Base-by-base conservation (phyloP, 2,797 vertebrate species). In the Pangasius djambal region DNA sequence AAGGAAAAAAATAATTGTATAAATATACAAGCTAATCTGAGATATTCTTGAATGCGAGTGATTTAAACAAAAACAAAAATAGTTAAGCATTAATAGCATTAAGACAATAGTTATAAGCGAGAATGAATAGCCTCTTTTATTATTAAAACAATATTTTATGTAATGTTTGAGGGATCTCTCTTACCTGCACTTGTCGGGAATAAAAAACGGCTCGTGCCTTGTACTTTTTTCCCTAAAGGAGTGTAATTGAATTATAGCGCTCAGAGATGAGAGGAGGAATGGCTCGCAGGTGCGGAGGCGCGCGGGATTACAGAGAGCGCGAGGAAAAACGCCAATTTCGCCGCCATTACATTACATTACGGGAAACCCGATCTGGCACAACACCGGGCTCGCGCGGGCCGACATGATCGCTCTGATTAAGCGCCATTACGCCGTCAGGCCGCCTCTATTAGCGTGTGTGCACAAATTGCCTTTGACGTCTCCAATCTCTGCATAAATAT, bases 371-470 rank as follows among this genome's bases (percentile, higher is more conserved):
- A 97, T 97, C 96, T 96, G 94, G 95, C 96, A 96, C 96, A 97
- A 96, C 96, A 96, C 96, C 96, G 96, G 97, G 95, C 95, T 96
- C 96, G 83, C 63, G 83, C 85, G 25, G 37, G 25, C 96, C 95
- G 95, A 96, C 97, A 96, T 96, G 95, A 97, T 95, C 95, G 95
- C 95, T 93, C 94, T 97, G 97, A 97, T 97, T 97, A 97, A 94
- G 93, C 92, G 95, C 96, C 95, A 97, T 97, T 96, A 96, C 93
- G 92, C 90, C 95, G 97, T 97, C 96, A 97, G 44, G 95, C 94
- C 94, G 89, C 89, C 94, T 94, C 94, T 94, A 95, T 95, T 96
- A 97, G 96, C 94, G 93, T 95, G 95, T 96, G 96, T 94, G 94
- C 94, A 94, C 95, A 96, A 96, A 96, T 96, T 96, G 95, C 93